Base-by-base conservation (phyloP, 1,140 invertebrate genomes). In the Drosophila sechellia region DNA sequence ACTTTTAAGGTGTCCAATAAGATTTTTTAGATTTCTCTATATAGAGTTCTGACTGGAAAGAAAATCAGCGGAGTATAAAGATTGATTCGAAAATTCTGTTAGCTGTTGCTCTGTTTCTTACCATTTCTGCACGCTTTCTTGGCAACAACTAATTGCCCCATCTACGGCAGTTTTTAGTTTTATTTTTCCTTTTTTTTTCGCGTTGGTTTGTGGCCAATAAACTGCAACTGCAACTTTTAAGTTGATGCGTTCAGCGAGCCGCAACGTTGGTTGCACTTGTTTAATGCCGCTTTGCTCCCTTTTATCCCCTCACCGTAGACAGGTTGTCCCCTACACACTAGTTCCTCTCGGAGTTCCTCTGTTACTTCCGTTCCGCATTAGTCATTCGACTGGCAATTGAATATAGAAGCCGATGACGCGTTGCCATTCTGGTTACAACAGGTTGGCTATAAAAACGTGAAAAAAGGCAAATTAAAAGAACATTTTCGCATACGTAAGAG, bases 151-250 rank as follows among this genome's bases (percentile, higher is more conserved):
- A 87, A 87, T 89, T 87, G 84, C 76, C 70, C 60, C 79, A 76
- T 76, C 63, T 54, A 54, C 49, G 64, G 39, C 61, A 59, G 22
- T 63, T 56, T 57, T 50, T 50, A 45, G 10, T 22, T 43, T 13
- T 15, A 17, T 17, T 63, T 65, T 42, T 43, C 46, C 31, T 13
- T 22, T 31, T 15, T 25, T 35, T 50, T 50, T 66, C 35, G 71
- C 63, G 69, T 61, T 66, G 53, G 56, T 77, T 80, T 79, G 84
- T 87, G 84, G 84, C 84, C 84, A 87, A 86, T 87, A 86, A 87
- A 84, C 79, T 77, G 55, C 61, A 79, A 69, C 77, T 59, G 74
- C 77, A 79, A 69, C 73, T 65, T 61, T 45, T 46, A 49, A 75
- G 68, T 59, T 48, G 74, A 58, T 75, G 63, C 59, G 78, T 70